A percentile compares a stretch with the other conserved stretches of the same genome.
Conservation (phyloP, 2,113 vertebrate species). For the Mobula birostris region DNA sequence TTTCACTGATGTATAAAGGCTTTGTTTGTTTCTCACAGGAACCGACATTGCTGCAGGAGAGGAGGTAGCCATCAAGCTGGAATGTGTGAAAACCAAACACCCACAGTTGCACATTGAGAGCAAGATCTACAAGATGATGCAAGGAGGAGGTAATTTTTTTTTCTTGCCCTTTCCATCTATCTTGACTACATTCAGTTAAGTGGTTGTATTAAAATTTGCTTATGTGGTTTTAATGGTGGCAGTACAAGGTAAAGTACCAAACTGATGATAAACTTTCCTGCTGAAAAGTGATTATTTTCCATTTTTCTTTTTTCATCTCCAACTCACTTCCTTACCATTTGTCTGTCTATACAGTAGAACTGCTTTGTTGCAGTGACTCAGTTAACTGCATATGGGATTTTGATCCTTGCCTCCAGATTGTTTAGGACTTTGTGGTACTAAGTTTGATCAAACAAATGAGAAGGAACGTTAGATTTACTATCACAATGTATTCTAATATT, state of each 20-base stretch:
- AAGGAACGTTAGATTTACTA: not conserved
- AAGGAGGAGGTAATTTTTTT: slow-evolving; percentile 75
- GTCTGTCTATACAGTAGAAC: not conserved
- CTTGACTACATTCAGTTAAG: not conserved
- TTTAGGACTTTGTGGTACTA: not conserved
- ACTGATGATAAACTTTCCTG: not conserved
- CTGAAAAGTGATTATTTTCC: not conserved
- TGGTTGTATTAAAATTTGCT: not conserved
- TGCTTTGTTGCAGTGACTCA: not conserved
- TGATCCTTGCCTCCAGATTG: not conserved
- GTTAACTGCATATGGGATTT: not conserved
- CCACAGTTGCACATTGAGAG: slow-evolving; percentile 96
- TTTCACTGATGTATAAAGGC: not conserved
- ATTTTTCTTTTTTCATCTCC: not conserved
- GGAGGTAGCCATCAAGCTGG: slow-evolving; percentile 91
- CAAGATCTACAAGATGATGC: slow-evolving; percentile 99
- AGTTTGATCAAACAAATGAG: not conserved
- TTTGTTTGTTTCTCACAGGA: slow-evolving; percentile 55
- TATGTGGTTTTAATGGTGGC: not conserved
- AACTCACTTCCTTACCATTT: not conserved
- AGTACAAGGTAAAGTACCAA: not conserved
- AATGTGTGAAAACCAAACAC: slow-evolving; percentile 97
- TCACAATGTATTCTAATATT: not conserved
- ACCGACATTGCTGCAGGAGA: slow-evolving; percentile 91
- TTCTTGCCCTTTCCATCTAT: not conserved